Base-by-base conservation (phyloP, 1,140 invertebrate species). In the Marisa cornuarietis region DNA sequence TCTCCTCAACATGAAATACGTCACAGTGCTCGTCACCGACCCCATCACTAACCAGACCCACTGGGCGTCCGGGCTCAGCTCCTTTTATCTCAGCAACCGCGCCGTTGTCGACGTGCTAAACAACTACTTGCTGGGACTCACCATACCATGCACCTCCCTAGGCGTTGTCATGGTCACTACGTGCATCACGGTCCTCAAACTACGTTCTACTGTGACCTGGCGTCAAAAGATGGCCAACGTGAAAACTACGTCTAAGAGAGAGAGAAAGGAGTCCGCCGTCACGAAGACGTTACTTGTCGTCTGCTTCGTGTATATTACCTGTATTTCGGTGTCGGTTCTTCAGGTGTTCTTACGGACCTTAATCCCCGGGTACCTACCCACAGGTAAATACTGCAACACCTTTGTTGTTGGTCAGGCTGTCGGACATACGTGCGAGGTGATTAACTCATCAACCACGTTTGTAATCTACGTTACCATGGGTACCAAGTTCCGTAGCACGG, bases 371-470 rank as follows among this genome's bases (percentile, higher is more conserved):
- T 76, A 76, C 49, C 24, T 66, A 11, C 74, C 74, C 51, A 20
- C 74, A 18, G 74, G 74, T 76, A 76, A 66, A 66, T 66, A 49
- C 61, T 76, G 74, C 74, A 76, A 76, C 74, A 76, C 74, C 13
- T 76, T 76, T 61, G 1, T n/a, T 54, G 42, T 76, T 13, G 42
- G 42, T 13, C 74, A 76, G 74, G 11, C 74, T 22, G 22, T 22
- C 20, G 58, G 20, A 20, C 61, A 76, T 42, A 9, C 49, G 13
- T 76, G 62, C 22, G 74, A 76, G 31, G 74, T 76, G 31, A 61
- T 61, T 42, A 76, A 76, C 61, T 76, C 74, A 0, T 76, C 74
- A 18, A 6, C 66, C 13, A 76, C 62, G 20, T 76, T 76, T 26
- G 16, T 76, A 58, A 49, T 76, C 42, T 76, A 76, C 74, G 62